Conservation (phyloP, 1,140 invertebrate species). For the Macrobrachium nipponense region DNA sequence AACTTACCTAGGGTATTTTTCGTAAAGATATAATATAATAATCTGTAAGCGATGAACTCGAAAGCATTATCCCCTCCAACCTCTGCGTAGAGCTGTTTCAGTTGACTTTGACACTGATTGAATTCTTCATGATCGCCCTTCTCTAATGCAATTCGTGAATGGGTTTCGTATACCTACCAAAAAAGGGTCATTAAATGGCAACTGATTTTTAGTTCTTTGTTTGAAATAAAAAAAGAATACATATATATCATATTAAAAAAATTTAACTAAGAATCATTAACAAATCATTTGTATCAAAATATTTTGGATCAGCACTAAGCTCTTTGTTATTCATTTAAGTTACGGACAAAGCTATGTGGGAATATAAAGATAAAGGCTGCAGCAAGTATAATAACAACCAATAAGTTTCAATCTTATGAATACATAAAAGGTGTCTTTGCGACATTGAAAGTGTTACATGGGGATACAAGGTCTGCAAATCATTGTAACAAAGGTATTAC, state of each 20-base stretch:
- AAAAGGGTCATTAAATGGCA: background rate
- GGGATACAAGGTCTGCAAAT: no score
- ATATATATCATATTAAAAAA: background rate
- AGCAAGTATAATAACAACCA: no score
- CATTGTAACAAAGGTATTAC: no score
- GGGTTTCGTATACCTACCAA: constrained; percentile 91
- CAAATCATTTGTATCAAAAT: no score
- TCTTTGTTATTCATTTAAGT: no score
- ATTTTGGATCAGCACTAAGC: no score
- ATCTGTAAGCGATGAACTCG: constrained; percentile 95
- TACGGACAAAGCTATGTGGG: no score
- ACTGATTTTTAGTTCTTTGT: background rate
- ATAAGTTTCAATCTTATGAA: no score
- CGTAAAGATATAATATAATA: constrained; percentile 97
- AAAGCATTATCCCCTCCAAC: constrained; percentile 78
- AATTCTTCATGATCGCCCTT: constrained; percentile 98
- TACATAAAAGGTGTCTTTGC: no score
- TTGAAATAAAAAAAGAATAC: background rate
- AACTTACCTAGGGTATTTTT: constrained; percentile 92
- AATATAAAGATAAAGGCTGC: no score
- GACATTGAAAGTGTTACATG: no score
- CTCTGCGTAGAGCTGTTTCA: constrained; percentile 90
- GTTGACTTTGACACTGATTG: constrained; percentile 98
- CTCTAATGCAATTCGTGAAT: constrained; percentile 95
- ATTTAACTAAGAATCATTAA: no score